These are phyloP conservation scores for Erebia epiphron DNA, from an alignment of 2,888 invertebrate species.

Conservation along the genomic window DNA sequence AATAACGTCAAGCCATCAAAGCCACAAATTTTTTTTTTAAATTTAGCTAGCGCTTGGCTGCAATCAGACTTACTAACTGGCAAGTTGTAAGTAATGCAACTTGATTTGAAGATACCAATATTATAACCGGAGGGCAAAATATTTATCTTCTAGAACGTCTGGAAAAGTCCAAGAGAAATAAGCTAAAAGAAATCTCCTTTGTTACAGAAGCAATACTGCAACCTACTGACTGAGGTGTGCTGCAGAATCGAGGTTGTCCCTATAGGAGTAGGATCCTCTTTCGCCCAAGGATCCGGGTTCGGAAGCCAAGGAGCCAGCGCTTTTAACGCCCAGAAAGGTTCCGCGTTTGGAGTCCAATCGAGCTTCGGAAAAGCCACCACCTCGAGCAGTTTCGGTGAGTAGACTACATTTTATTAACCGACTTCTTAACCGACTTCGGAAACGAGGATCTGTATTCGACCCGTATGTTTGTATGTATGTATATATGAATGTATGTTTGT, in stretches of 20 bases:
- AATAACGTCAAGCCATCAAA: no score
- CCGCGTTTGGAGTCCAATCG: slow-evolving; percentile 12
- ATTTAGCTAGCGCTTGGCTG: no score
- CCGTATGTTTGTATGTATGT: no score
- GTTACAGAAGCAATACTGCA: slow-evolving; percentile 78
- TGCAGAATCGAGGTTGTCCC: slow-evolving; percentile 69
- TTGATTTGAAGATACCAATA: no score
- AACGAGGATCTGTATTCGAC: no score
- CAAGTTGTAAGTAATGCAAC: no score
- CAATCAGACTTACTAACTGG: no score
- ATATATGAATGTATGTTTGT: no score
- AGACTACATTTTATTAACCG: neutral
- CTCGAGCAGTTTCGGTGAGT: slow-evolving; percentile 45
- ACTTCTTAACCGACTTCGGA: neutral
- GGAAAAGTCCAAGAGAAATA: neutral
- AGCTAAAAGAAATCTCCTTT: slow-evolving; percentile 13
- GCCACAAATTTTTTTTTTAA: no score
- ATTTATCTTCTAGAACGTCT: no score
- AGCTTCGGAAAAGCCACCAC: slow-evolving; percentile 43
- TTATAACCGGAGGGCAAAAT: no score
- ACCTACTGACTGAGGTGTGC: slow-evolving; percentile 72
- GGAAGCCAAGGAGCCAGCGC: slow-evolving; percentile 44
- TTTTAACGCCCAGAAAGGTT: slow-evolving; percentile 9
- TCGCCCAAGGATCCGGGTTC: slow-evolving; percentile 55
- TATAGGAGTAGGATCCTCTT: slow-evolving; percentile 55